Evolutionary conservation across 2,113 vertebrate species (phyloP).

Genomic region (Bubo scandiacus): DNA sequence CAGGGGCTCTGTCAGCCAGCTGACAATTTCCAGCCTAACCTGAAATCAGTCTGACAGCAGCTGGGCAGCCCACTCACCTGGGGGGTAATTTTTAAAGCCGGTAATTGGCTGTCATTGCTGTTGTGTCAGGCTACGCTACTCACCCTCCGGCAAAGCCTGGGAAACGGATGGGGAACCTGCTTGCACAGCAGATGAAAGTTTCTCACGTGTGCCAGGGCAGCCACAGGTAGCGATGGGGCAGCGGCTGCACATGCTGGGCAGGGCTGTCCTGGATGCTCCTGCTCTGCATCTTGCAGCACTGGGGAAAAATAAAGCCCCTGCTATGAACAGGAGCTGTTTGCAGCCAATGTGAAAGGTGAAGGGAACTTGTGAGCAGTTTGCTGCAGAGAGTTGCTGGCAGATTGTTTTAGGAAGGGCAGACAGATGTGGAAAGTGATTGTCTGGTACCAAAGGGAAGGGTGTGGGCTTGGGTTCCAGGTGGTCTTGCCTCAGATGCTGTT

Average conservation of each 20-base stretch:
- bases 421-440: neutral
- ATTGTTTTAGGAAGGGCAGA: neutral
- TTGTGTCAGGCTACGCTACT: neutral
- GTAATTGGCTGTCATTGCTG: slow-evolving; percentile 33
- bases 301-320: neutral
- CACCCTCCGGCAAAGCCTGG: neutral
- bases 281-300: neutral
- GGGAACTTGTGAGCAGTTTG: neutral
- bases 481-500: neutral
- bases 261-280: neutral
- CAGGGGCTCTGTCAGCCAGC: neutral
- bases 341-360: neutral
- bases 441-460: neutral
- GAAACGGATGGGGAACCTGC: neutral
- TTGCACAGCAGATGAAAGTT: neutral
- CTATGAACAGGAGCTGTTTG: neutral
- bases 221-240: neutral
- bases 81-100: slow-evolving; percentile 7
- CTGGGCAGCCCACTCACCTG: neutral
- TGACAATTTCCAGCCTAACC: slow-evolving; percentile 37
- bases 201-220: neutral
- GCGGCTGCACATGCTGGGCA: rapidly evolving
- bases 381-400: neutral
- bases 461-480: neutral
- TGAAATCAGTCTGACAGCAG: slow-evolving; percentile 32